A percentile compares a stretch with the other conserved stretches of the same genome.
These are phyloP conservation scores for Amiota mariae DNA, from an alignment of 2,888 invertebrate species.

Conservation along the genomic window DNA sequence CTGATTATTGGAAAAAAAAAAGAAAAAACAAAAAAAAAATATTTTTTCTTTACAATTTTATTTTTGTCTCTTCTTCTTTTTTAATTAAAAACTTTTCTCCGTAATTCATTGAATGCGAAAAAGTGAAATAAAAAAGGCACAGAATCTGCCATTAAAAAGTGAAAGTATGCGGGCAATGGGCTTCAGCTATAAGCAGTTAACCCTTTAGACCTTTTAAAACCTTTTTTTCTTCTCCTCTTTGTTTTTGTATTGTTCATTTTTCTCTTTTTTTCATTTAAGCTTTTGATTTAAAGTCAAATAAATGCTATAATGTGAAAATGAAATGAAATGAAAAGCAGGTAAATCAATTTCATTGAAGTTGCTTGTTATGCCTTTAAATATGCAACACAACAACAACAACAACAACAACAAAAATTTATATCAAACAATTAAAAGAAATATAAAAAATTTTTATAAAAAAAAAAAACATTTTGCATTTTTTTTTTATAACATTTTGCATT, in stretches of 20 bases:
- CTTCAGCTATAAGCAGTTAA: constrained; percentile 15
- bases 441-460: neutral
- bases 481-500: no score
- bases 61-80: constrained; percentile 41
- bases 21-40: no score
- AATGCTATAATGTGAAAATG: no score
- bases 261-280: no score
- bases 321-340: no score
- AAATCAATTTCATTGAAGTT: neutral
- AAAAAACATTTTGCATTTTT: neutral
- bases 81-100: constrained; percentile 64
- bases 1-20: constrained; percentile 39
- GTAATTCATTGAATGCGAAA: neutral
- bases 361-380: neutral
- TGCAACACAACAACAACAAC: constrained; percentile 18
- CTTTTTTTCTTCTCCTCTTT: no score
- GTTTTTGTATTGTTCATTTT: no score
- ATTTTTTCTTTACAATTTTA: no score
- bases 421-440: neutral
- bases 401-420: neutral
- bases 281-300: no score
- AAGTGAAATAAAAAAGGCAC: neutral
- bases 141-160: neutral
- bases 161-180: neutral
- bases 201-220: neutral